Evolutionary conservation across 2,113 vertebrate genomes (phyloP), one percentile per base, ranked within the genome.

Genomic region (Centropus bengalensis): DNA sequence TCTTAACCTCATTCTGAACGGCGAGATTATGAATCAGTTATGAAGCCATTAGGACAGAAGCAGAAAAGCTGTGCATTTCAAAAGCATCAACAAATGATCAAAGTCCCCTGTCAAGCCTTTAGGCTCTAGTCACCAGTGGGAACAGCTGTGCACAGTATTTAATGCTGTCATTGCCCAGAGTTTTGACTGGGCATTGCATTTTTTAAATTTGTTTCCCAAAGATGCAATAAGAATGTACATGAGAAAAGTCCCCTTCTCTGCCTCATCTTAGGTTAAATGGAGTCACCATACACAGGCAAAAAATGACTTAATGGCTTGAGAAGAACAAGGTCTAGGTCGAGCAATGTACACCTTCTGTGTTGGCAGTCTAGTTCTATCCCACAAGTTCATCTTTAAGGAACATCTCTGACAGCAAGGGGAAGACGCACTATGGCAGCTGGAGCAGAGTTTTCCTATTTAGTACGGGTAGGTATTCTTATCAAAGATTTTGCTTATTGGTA

Each of bases 261-360:
- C 60, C 63, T 45, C 54, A 1, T 2, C 17, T 27, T 5, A 5
- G 55, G 14, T 63, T 47, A 4, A 67, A 3, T 0, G 0, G n/a
- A 27, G 40, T 21, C 55, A 28, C 73, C 15, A 2, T 9, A 38
- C 24, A 7, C 30, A 28, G 68, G 62, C 32, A 67, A 75, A 54
- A 4, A 4, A 16, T 47, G 28, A 2, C 54, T 28, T 16, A 13
- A 1, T 12, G 2, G 6, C 55, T 6, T 28, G n/a, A 45, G 44
- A 64, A 80, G 76, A 78, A 4, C 49, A 38, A 27, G 91, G 44
- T 56, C 66, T 54, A 0, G 15, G 63, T 1, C 27, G 6, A 36
- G 40, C 3, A 32, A 38, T 0, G 1, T 40, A 26, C 38, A 17
- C 21, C 14, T 14, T 12, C n/a, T 9, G 58, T 10, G 45, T 24